Conservation (phyloP, 2,888 invertebrate genomes). For the Tetheella fluctuosa region DNA sequence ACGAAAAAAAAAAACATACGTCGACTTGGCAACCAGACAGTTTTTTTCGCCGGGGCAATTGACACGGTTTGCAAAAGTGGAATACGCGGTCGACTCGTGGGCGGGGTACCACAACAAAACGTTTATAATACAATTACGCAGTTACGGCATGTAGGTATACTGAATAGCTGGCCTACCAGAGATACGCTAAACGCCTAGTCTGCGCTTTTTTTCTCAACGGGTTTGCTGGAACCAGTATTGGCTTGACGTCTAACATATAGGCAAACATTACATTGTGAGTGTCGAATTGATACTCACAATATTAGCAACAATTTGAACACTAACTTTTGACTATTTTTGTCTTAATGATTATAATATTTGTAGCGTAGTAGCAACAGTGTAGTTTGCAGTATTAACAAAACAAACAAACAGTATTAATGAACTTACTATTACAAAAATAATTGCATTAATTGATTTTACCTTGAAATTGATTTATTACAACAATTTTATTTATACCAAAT, state of each 20-base stretch:
- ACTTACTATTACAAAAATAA: no score
- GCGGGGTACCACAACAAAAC: slow-evolving; percentile 58
- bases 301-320: slow-evolving; percentile 9
- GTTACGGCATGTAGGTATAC: slow-evolving; percentile 13
- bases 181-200: slow-evolving; percentile 3
- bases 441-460: no score
- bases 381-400: neutral
- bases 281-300: neutral
- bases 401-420: no score
- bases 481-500: no score
- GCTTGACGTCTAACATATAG: neutral
- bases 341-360: neutral
- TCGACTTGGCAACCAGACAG: slow-evolving; percentile 66
- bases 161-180: slow-evolving; percentile 10
- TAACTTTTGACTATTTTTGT: neutral
- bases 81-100: slow-evolving; percentile 65
- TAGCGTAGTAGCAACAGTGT: neutral
- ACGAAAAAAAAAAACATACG: slow-evolving; percentile 39
- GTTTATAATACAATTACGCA: slow-evolving; percentile 32
- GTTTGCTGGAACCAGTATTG: neutral
- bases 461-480: no score
- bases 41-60: slow-evolving; percentile 70
- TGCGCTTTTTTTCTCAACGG: neutral
- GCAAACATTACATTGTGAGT: slow-evolving; percentile 2
- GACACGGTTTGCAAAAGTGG: slow-evolving; percentile 71